Evolutionary conservation across 2,888 invertebrate genomes (phyloP).

Genomic region (Tricholauxania praeusta): DNA sequence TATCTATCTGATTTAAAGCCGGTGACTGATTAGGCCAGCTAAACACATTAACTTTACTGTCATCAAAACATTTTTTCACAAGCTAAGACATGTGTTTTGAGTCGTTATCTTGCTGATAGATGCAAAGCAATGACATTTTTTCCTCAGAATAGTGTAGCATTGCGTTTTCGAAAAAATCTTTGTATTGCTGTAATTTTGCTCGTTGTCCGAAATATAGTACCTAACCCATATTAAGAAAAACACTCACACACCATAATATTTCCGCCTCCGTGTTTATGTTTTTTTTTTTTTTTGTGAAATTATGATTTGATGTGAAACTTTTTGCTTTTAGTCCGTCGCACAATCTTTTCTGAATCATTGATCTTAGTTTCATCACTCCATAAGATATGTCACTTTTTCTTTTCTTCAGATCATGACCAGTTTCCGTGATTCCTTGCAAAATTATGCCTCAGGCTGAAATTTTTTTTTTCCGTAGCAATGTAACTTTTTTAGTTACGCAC

Average conservation of each 20-base stretch:
- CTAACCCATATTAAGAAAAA: neutral
- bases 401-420: too few species aligned
- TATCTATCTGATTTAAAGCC: neutral
- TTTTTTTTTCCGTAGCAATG: too few species aligned
- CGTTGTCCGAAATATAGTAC: neutral
- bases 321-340: too few species aligned
- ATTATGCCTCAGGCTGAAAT: too few species aligned
- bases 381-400: too few species aligned
- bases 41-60: neutral
- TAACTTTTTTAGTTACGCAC: too few species aligned
- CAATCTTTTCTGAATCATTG: too few species aligned
- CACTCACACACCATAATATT: neutral
- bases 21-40: conserved; percentile 12
- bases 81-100: neutral
- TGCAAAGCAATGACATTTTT: neutral
- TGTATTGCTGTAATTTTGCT: neutral
- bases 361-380: too few species aligned
- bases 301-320: too few species aligned
- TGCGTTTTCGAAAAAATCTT: neutral
- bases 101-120: neutral
- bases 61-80: neutral
- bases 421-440: too few species aligned
- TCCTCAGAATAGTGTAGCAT: neutral
- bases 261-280: neutral
- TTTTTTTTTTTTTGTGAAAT: too few species aligned